Conservation (phyloP, 1,140 invertebrate species). For the Brachionus manjavacas region DNA sequence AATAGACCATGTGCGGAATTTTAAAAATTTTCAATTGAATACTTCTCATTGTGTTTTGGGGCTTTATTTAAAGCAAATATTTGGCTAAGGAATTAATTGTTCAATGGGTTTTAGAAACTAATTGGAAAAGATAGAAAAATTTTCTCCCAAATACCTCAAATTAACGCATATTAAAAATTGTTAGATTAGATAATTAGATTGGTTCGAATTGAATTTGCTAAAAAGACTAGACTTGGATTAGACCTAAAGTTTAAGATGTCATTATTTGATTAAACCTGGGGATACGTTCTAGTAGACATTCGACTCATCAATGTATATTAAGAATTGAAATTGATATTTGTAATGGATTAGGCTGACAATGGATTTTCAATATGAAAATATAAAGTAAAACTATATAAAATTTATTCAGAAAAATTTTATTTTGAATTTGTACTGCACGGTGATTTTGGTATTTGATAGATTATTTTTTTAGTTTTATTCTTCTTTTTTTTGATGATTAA, state of each 20-base stretch:
- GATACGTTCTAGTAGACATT: background rate
- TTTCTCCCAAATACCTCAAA: background rate
- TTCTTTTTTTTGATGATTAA: slow-evolving; percentile 7
- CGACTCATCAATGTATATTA: background rate
- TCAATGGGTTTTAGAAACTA: background rate
- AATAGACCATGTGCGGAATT: slow-evolving; percentile 14
- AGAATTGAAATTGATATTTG: background rate
- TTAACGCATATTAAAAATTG: background rate
- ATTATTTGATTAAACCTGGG: background rate
- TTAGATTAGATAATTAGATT: background rate
- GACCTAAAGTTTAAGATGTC: background rate
- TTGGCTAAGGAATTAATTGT: background rate
- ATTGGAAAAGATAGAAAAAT: background rate
- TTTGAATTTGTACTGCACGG: background rate
- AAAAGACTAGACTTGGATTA: background rate
- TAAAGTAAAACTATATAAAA: background rate
- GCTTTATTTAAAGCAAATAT: slow-evolving; percentile 33
- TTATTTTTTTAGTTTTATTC: background rate
- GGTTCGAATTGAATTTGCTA: background rate
- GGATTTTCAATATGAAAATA: background rate
- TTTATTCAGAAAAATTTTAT: background rate
- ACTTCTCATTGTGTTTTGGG: background rate
- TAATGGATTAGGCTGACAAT: background rate
- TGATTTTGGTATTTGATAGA: background rate
- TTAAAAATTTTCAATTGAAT: slow-evolving; percentile 1